Conservation (phyloP, 2,888 invertebrate genomes). For the Scrobipalpa costella region DNA sequence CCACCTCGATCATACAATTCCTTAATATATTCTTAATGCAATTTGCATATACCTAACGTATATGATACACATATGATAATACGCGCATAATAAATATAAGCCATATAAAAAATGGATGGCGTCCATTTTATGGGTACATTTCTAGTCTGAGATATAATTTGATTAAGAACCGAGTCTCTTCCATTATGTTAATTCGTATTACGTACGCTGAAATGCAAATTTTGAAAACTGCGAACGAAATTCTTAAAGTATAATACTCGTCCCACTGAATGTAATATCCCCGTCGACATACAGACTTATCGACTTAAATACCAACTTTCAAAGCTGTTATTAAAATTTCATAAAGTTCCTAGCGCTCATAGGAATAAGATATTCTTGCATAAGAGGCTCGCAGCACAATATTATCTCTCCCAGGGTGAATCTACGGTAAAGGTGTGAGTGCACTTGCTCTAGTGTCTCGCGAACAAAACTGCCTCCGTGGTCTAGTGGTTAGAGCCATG, state of each 20-base stretch:
- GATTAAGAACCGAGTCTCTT: background rate
- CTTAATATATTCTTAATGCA: too few relatives aligned
- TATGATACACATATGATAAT: too few relatives aligned
- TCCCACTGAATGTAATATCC: slow-evolving; percentile 14
- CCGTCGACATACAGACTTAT: slow-evolving; percentile 36
- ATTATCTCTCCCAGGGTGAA: slow-evolving; percentile 62
- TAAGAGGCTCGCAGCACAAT: slow-evolving; percentile 57
- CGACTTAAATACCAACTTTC: slow-evolving; percentile 48
- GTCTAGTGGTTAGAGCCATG: too few relatives aligned
- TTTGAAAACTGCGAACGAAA: background rate
- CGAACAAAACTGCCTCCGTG: background rate
- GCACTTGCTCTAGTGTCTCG: background rate
- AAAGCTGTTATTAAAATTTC: slow-evolving; percentile 66
- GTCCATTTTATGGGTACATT: background rate
- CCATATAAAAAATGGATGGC: background rate
- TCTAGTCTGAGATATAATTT: background rate
- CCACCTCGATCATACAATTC: too few relatives aligned
- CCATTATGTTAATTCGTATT: background rate
- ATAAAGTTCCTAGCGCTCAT: slow-evolving; percentile 58
- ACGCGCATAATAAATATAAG: too few relatives aligned
- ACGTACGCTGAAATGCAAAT: background rate
- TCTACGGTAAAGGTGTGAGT: slow-evolving; percentile 32
- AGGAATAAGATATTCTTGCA: slow-evolving; percentile 55
- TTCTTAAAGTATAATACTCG: background rate
- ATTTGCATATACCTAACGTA: too few relatives aligned